Evolutionary conservation across 1,140 invertebrate genomes (phyloP).

Genomic region (Brachionus plicatilis): DNA sequence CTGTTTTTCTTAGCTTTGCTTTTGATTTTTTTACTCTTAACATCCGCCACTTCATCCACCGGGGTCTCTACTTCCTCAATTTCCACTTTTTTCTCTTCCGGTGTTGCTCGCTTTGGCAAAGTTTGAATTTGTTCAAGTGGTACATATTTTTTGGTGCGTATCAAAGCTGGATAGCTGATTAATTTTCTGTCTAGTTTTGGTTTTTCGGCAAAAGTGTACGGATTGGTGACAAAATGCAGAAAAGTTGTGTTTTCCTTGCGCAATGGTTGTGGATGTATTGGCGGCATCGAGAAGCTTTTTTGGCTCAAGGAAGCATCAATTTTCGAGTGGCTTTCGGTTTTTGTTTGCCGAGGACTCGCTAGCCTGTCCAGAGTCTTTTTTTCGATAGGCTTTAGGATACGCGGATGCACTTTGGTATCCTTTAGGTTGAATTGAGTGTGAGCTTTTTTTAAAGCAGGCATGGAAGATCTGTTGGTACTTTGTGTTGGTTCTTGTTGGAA

Average conservation of each 20-base stretch:
- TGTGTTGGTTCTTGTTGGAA: not conserved
- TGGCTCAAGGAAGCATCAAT: not conserved
- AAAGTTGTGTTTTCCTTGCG: not conserved
- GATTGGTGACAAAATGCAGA: not conserved
- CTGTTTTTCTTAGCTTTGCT: not conserved
- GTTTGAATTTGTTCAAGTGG: not conserved
- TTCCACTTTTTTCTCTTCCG: not conserved
- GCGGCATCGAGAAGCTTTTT: not conserved
- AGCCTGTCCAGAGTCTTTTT: not conserved
- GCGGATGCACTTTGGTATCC: not conserved
- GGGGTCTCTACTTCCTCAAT: not conserved
- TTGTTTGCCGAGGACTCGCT: not conserved
- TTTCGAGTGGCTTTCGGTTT: not conserved
- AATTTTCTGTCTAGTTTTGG: not conserved
- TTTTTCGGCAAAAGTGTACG: not conserved
- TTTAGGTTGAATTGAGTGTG: not conserved
- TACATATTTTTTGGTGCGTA: not conserved
- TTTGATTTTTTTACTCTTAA: not conserved
- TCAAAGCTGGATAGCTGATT: not conserved
- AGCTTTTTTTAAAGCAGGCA: not conserved
- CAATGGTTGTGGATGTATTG: not conserved
- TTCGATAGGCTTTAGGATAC: not conserved
- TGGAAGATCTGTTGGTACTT: not conserved
- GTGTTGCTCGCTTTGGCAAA: not conserved
- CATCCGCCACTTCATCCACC: not conserved